Conservation (phyloP, 2,888 invertebrate species). For the Athripsodes cinereus region DNA sequence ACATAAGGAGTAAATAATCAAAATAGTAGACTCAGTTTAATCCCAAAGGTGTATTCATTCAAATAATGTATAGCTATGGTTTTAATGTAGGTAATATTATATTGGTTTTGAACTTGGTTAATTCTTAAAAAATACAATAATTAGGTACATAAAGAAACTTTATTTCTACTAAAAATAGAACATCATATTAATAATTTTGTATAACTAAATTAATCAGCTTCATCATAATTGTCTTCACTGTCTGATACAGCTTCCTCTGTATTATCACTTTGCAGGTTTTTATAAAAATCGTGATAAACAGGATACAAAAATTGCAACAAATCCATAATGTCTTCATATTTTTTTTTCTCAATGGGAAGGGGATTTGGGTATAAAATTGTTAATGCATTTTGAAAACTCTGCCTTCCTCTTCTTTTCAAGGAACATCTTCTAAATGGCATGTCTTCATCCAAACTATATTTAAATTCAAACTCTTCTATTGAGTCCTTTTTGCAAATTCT, state of each 20-base stretch:
- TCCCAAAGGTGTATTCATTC: no score
- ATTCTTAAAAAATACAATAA: no score
- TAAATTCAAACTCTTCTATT: not conserved
- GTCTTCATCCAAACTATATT: not conserved
- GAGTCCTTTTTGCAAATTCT: not conserved
- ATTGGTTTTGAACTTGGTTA: no score
- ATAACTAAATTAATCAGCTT: no score
- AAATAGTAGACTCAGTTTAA: no score
- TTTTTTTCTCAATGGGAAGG: not conserved
- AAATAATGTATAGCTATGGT: no score
- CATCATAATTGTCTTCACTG: conserved; percentile 3
- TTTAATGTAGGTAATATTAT: no score
- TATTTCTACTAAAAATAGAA: no score
- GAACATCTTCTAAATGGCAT: not conserved
- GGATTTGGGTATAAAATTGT: not conserved
- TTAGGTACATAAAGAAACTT: no score
- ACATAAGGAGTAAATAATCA: no score
- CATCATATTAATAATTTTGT: no score
- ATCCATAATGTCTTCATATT: conserved; percentile 3
- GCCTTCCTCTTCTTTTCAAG: not conserved
- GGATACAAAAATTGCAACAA: conserved; percentile 1
- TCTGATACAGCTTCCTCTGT: not conserved
- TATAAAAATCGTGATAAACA: conserved; percentile 1
- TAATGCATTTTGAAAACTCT: not conserved
- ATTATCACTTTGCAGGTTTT: not conserved